These are phyloP conservation scores for Mobula birostris DNA, from an alignment of 2,113 vertebrate genomes.

Conservation along the genomic window DNA sequence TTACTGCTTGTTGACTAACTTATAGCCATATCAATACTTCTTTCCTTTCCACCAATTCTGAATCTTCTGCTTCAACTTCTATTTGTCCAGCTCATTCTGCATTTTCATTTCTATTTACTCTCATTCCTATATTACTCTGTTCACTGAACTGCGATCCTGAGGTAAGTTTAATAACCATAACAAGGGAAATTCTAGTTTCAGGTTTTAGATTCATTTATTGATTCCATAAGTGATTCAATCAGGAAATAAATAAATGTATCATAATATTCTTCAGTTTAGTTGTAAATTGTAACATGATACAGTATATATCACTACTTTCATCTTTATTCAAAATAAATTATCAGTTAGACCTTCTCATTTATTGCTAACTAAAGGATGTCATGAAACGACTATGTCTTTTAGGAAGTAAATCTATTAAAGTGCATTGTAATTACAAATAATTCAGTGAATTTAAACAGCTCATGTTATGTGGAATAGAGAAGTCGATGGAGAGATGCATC, in stretches of 20 bases:
- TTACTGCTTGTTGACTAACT: neutral
- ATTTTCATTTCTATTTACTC: neutral
- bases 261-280: neutral
- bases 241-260: neutral
- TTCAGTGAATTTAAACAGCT: neutral
- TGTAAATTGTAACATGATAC: neutral
- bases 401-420: neutral
- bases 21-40: neutral
- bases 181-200: neutral
- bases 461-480: neutral
- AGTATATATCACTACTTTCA: neutral
- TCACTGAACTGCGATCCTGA: neutral
- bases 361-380: neutral
- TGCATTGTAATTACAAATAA: neutral
- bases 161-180: neutral
- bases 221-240: neutral
- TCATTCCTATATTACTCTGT: neutral
- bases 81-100: neutral
- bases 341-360: neutral
- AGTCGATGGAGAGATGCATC: neutral
- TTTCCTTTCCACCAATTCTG: neutral
- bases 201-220: neutral
- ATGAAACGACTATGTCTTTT: neutral
- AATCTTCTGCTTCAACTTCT: neutral
- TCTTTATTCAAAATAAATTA: neutral